These are phyloP conservation scores for Platygyra sinensis DNA, from an alignment of 64 coral and sea anemone species.

Conservation along the genomic window DNA sequence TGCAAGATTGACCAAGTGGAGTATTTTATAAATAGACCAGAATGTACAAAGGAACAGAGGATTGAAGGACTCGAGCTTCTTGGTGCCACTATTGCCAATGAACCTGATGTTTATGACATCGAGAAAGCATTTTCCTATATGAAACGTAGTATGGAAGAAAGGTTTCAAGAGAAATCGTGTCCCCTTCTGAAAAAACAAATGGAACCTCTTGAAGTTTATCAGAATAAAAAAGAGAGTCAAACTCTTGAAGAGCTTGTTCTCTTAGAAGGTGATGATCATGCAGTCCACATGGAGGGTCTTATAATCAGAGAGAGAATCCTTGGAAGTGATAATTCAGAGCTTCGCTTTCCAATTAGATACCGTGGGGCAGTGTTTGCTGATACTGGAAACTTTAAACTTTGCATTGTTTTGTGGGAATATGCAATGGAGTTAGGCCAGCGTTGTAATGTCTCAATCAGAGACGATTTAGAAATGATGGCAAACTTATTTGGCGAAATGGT, in stretches of 20 bases:
- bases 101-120: constrained; percentile 54
- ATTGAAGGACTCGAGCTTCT: too few relatives aligned
- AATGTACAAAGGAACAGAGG: too few relatives aligned
- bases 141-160: constrained; percentile 56
- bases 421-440: constrained; percentile 84
- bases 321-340: constrained; percentile 59
- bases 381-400: constrained; percentile 78
- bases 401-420: constrained; percentile 79
- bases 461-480: constrained; percentile 86
- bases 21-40: too few relatives aligned
- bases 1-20: too few relatives aligned
- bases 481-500: constrained; percentile 92
- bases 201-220: constrained; percentile 70
- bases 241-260: constrained; percentile 48
- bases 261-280: constrained; percentile 45
- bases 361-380: constrained; percentile 91
- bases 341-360: constrained; percentile 80
- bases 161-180: constrained; percentile 28
- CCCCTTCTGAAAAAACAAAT: constrained; percentile 41
- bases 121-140: constrained; percentile 67
- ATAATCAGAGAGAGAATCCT: constrained; percentile 83
- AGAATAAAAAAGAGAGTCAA: constrained; percentile 73
- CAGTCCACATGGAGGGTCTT: constrained; percentile 79
- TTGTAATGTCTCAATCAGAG: constrained; percentile 60
- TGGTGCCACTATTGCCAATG: constrained; percentile 79